phyloP scores from a whole-genome alignment of 2,888 invertebrate genomes.

The Drosophila melanosoma region DNA sequence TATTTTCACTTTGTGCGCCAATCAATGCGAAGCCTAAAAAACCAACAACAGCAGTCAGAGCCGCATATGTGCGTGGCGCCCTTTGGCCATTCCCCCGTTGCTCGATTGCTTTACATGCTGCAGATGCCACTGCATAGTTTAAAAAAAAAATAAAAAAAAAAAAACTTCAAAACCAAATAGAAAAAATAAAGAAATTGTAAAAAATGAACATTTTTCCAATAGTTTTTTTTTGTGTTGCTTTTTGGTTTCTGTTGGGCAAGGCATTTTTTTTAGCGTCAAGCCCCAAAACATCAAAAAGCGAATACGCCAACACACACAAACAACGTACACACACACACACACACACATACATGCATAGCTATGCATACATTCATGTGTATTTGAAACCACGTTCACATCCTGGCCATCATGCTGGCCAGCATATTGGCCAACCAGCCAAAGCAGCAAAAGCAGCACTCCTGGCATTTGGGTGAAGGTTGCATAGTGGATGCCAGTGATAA shows the following conservation, averaged over 20 bases:
- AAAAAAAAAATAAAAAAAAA: conserved; percentile 4
- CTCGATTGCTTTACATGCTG: conserved; percentile 47
- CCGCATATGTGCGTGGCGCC: conserved; percentile 49
- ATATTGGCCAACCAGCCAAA: conserved; percentile 70
- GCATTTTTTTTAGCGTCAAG: conserved; percentile 75
- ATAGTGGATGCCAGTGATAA: conserved; percentile 74
- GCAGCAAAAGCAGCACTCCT: conserved; percentile 30
- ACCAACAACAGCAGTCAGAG: conserved; percentile 27
- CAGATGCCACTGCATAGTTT: conserved; percentile 52
- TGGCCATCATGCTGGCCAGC: conserved; percentile 63
- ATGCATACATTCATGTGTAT: conserved; percentile 18
- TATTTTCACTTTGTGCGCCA: conserved; percentile 73
- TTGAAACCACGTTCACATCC: conserved; percentile 64
- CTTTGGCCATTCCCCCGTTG: background rate
- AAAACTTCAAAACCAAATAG: conserved; percentile 22
- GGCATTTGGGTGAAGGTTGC: conserved; percentile 80
- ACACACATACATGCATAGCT: conserved; percentile 10
- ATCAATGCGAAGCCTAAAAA: conserved; percentile 63
- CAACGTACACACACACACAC: conserved; percentile 21
- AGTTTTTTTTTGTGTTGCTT: conserved; percentile 63
- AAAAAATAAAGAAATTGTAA: conserved; percentile 30
- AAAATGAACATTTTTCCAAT: conserved; percentile 64
- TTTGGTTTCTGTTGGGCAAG: conserved; percentile 57
- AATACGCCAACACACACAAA: conserved; percentile 49
- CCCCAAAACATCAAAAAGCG: conserved; percentile 78